phyloP scores from a whole-genome alignment of 2,113 vertebrate species.

The Vulpes ferrilata region DNA sequence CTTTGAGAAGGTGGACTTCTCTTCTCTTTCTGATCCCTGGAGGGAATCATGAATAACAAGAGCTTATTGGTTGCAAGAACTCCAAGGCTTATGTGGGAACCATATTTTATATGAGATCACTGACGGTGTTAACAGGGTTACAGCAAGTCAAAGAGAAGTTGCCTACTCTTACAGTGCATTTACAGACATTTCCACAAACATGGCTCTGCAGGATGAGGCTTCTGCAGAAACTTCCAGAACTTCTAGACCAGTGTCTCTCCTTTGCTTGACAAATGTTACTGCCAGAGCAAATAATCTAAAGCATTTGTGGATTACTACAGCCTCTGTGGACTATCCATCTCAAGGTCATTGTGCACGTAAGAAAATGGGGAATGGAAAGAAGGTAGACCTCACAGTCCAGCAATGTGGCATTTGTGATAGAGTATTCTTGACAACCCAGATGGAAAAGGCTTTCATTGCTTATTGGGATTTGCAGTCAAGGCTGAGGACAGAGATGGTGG shows the following conservation, averaged over 20 bases:
- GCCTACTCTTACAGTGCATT: background rate
- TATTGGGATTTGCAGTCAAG: background rate
- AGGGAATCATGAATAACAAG: background rate
- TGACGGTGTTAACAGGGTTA: background rate
- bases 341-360: background rate
- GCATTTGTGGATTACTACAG: background rate
- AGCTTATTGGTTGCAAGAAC: background rate
- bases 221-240: background rate
- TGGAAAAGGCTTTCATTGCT: background rate
- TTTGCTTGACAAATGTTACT: background rate
- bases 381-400: rapidly evolving
- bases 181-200: rapidly evolving
- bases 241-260: rapidly evolving
- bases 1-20: background rate
- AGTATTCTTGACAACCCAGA: background rate
- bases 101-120: background rate
- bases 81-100: too few species aligned
- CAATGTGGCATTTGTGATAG: background rate
- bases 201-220: background rate
- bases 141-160: background rate
- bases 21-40: background rate
- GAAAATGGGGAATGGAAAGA: background rate
- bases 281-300: background rate
- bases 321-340: background rate
- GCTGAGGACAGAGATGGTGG: background rate